Conservation (phyloP, 2,888 invertebrate species). For the Siphlonurus alternatus region DNA sequence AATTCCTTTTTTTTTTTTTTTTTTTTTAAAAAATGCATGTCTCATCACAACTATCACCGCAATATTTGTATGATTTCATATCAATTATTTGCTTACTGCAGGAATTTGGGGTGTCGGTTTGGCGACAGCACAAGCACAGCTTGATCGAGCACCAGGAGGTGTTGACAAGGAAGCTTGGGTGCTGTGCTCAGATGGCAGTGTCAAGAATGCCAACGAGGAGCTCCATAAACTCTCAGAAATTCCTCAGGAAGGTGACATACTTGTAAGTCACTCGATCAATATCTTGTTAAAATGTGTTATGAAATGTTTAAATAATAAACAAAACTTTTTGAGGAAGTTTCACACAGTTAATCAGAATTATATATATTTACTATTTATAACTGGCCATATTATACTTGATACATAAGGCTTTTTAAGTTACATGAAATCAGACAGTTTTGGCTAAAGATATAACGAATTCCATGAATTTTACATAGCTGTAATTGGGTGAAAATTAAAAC, state of each 20-base stretch:
- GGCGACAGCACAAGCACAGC: conserved; percentile 71
- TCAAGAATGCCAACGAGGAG: conserved; percentile 70
- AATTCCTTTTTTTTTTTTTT: too few species aligned
- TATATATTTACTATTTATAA: too few species aligned
- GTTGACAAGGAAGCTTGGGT: conserved; percentile 87
- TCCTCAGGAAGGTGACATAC: conserved; percentile 83
- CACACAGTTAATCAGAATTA: too few species aligned
- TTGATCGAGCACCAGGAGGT: conserved; percentile 77
- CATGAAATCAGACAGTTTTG: too few species aligned
- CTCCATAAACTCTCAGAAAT: conserved; percentile 44
- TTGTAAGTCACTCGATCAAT: conserved; percentile 33
- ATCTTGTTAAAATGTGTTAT: too few species aligned
- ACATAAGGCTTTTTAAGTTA: too few species aligned
- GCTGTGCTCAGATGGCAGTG: conserved; percentile 72
- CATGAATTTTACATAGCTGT: too few species aligned
- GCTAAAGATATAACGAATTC: too few species aligned
- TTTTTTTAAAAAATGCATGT: too few species aligned
- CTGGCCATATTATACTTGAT: too few species aligned
- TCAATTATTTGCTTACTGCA: conserved; percentile 14
- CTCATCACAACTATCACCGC: neutral
- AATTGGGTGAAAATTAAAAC: too few species aligned
- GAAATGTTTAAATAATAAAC: neutral
- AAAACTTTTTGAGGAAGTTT: neutral
- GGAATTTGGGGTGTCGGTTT: conserved; percentile 87
- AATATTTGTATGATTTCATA: neutral